Evolutionary conservation across 2,888 invertebrate genomes (phyloP).

Genomic region (Oligia latruncula): DNA sequence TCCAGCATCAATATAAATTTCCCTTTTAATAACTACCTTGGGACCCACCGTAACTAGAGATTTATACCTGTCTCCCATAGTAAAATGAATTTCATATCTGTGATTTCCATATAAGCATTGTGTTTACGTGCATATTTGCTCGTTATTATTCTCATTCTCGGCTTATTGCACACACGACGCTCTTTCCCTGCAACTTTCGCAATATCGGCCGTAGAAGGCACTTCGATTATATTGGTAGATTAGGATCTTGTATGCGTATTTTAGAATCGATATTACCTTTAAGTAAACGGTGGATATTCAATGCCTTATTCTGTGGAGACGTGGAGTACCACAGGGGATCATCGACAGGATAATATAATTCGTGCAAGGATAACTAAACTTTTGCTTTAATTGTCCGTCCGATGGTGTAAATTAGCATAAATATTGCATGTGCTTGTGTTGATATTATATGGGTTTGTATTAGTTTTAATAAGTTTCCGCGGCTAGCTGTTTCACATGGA

Average conservation of each 20-base stretch:
- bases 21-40: slow-evolving; percentile 21
- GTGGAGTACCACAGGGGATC: background rate
- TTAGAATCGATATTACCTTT: slow-evolving; percentile 47
- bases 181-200: slow-evolving; percentile 65
- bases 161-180: slow-evolving; percentile 63
- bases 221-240: slow-evolving; percentile 65
- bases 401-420: slow-evolving; percentile 21
- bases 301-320: slow-evolving; percentile 22
- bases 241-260: slow-evolving; percentile 57
- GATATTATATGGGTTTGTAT: slow-evolving; percentile 27
- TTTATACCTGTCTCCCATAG: slow-evolving; percentile 22
- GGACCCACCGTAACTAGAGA: slow-evolving; percentile 14
- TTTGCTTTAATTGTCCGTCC: slow-evolving; percentile 25
- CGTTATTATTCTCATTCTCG: slow-evolving; percentile 56
- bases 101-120: slow-evolving; percentile 54
- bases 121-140: slow-evolving; percentile 53
- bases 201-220: slow-evolving; percentile 65
- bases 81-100: slow-evolving; percentile 37
- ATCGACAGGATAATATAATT: slow-evolving; percentile 17
- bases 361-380: slow-evolving; percentile 13
- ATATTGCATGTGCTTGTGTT: slow-evolving; percentile 36
- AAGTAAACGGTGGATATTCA: slow-evolving; percentile 21
- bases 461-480: slow-evolving; percentile 57
- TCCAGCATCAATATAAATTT: slow-evolving; percentile 26
- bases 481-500: slow-evolving; percentile 41